Base-by-base conservation (phyloP, 2,797 vertebrate species). In the Scomberomorus guttatus region DNA sequence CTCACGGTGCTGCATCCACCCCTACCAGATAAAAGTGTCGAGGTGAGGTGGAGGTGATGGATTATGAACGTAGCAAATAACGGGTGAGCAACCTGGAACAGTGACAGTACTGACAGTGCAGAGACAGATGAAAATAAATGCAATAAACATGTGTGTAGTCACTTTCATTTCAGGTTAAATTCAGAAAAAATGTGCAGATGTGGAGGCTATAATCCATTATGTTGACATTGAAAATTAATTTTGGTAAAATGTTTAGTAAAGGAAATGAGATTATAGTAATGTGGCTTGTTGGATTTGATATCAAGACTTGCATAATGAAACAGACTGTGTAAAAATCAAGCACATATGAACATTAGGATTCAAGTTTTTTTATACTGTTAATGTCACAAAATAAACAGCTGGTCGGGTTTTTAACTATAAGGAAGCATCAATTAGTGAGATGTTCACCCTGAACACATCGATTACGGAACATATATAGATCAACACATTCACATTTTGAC, bases 1-100 rank as follows among this genome's bases (percentile, higher is more conserved):
- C 51, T 77, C 42, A 56, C 34, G 37, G 37, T 46, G 6, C 63
- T 25, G 51, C 60, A 61, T 51, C 6, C 37, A 69, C 60, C 59
- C 6, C 72, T 20, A 11, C 25, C 61, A 59, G 77, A 65, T 81
- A 25, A 70, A 59, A 46, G 44, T 44, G 78, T 71, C 1, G 17
- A 81, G 79, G 65, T 77, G 67, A 88, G 58, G 37, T 78, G 20
- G 27, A 75, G 58, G 73, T 88, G 71, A 87, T 51, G 58, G 88
- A 87, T 88, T 87, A 80, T 79, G 50, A 44, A 27, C 24, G 5
- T 61, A 32, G 77, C 32, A 68, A 65, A 34, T 67, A 55, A 74
- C 18, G 39, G 3, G 0, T n/a, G 58, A 55, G 34, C 67, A 60
- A 76, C 57, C 60, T 61, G 66, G 44, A 58, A 29, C 27, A 9